Conservation (phyloP, 2,888 invertebrate genomes). For the Furcula furcula region DNA sequence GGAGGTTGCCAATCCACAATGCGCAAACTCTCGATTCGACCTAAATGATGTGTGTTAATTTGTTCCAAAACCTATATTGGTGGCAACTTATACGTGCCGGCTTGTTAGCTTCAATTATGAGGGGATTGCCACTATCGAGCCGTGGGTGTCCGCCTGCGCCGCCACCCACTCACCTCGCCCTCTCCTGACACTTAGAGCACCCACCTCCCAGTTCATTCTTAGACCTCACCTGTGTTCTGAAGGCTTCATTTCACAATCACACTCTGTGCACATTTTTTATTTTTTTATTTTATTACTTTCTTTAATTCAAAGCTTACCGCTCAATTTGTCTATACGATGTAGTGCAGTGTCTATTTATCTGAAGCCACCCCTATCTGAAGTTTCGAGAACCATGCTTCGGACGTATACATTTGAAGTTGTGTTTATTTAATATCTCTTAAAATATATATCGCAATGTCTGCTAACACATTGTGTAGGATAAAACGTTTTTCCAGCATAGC, state of each 20-base stretch:
- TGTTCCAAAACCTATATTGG: conserved; percentile 50
- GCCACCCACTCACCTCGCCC: conserved; percentile 58
- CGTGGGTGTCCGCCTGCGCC: conserved; percentile 78
- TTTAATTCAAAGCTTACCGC: conserved; percentile 64
- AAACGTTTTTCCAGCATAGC: conserved; percentile 37
- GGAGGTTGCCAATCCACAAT: conserved; percentile 52
- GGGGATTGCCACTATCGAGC: conserved; percentile 68
- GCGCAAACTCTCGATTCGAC: conserved; percentile 52
- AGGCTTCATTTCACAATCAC: conserved; percentile 57
- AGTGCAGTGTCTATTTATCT: conserved; percentile 53
- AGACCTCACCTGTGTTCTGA: conserved; percentile 52
- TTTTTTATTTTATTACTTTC: conserved; percentile 21
- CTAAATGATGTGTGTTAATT: conserved; percentile 50
- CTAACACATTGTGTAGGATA: conserved; percentile 29
- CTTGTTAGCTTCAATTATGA: conserved; percentile 65
- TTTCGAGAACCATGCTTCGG: conserved; percentile 42
- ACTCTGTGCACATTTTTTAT: conserved; percentile 59
- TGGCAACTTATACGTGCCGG: conserved; percentile 59
- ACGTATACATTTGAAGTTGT: conserved; percentile 26
- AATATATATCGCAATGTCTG: conserved; percentile 30
- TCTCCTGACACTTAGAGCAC: conserved; percentile 54
- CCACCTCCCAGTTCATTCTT: conserved; percentile 52
- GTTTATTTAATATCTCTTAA: conserved; percentile 24
- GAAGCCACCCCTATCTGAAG: conserved; percentile 38
- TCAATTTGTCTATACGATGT: conserved; percentile 59